A percentile compares a stretch with the other conserved stretches of the same genome.
Evolutionary conservation across 2,113 vertebrate species (phyloP).

Genomic region (Elephantulus edwardii): DNA sequence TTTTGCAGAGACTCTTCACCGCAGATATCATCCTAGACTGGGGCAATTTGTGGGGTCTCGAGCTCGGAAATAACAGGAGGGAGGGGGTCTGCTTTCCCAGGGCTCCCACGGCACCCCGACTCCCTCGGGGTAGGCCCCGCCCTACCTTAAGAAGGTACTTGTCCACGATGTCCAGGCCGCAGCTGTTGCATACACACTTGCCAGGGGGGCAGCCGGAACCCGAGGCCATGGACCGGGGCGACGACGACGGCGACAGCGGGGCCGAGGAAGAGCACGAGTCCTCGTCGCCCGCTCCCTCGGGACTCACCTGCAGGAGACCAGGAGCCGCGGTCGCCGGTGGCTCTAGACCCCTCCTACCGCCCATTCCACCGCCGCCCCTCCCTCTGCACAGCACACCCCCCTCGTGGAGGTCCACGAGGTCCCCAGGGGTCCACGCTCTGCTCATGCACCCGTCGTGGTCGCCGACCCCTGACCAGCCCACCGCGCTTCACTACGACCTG

Average conservation of each 20-base stretch:
- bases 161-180: constrained; percentile 95
- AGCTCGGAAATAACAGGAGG: neutral
- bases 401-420: neutral
- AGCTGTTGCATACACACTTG: constrained; percentile 92
- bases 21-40: neutral
- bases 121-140: neutral
- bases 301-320: constrained; percentile 84
- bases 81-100: neutral
- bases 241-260: constrained; percentile 88
- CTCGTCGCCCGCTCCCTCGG: constrained; percentile 87
- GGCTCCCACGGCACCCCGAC: neutral
- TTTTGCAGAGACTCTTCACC: neutral
- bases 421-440: neutral
- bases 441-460: neutral
- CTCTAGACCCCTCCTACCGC: neutral
- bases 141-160: constrained; percentile 98
- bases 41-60: neutral
- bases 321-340: neutral
- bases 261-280: constrained; percentile 88
- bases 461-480: neutral
- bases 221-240: constrained; percentile 92
- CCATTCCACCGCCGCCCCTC: neutral
- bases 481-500: neutral
- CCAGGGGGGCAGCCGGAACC: constrained; percentile 84
- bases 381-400: too few species aligned